Percentiles rank a stretch among this genome's conserved stretches.
Conservation (phyloP, 2,888 invertebrate genomes). For the Fabriciana adippe region DNA sequence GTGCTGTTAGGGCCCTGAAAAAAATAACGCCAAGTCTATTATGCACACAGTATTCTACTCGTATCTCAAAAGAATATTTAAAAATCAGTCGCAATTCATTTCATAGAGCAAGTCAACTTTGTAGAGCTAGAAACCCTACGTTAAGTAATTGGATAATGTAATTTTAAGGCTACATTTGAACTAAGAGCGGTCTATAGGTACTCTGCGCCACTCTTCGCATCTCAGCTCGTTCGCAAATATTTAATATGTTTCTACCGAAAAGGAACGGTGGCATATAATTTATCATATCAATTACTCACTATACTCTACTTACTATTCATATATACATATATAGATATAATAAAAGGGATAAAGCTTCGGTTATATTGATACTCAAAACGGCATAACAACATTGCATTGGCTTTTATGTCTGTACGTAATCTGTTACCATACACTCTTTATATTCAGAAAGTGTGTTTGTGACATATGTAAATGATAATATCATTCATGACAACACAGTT, state of each 20-base stretch:
- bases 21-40: neutral
- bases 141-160: conserved; percentile 15
- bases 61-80: neutral
- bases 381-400: no score
- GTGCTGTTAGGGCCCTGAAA: no score
- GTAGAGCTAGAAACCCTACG: neutral
- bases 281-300: conserved; percentile 8
- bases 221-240: conserved; percentile 12
- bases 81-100: neutral
- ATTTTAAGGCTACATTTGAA: conserved; percentile 48
- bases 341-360: neutral
- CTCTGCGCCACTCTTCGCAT: conserved; percentile 23
- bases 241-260: conserved; percentile 15
- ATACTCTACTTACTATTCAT: neutral
- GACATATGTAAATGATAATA: no score
- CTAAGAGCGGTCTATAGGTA: conserved; percentile 51
- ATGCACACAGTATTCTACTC: neutral
- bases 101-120: neutral
- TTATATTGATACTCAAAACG: neutral
- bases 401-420: no score
- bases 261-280: conserved; percentile 10
- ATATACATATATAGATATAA: neutral
- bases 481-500: no score
- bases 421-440: no score
- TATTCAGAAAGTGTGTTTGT: no score